Evolutionary conservation across 2,113 vertebrate species (phyloP).

Genomic region (Larimichthys crocea): DNA sequence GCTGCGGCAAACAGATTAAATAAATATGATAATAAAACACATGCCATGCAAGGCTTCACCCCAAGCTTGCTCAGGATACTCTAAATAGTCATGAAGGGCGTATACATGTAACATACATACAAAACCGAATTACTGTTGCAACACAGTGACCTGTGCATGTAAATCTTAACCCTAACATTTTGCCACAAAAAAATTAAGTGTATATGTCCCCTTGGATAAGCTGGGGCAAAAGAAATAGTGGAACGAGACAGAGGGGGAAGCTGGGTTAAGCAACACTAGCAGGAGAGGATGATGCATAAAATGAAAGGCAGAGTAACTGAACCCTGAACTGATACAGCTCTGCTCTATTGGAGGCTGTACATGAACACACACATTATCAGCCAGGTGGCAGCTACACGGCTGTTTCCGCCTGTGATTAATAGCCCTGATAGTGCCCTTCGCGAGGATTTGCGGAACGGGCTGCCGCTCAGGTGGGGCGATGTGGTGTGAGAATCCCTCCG

Average conservation of each 20-base stretch:
- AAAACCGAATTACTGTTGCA: constrained; percentile 14
- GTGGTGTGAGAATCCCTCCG: constrained; percentile 40
- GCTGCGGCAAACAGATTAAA: constrained; percentile 9
- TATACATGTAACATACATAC: constrained; percentile 9
- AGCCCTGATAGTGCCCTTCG: constrained; percentile 54
- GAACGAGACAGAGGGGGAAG: neutral
- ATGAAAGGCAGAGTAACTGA: constrained; percentile 20
- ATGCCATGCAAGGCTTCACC: neutral
- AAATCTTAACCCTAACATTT: constrained; percentile 25
- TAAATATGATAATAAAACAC: constrained; percentile 15
- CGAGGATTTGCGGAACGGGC: constrained; percentile 34
- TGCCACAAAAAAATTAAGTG: constrained; percentile 2
- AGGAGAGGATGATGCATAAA: constrained; percentile 16
- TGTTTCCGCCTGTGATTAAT: constrained; percentile 67
- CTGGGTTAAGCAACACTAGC: neutral
- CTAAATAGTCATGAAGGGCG: constrained; percentile 6
- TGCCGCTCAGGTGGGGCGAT: constrained; percentile 33
- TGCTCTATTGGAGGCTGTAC: constrained; percentile 8
- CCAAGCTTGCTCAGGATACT: neutral
- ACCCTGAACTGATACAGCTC: constrained; percentile 30
- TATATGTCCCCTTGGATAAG: neutral
- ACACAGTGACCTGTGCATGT: neutral
- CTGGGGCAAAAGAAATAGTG: neutral
- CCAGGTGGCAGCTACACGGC: constrained; percentile 35
- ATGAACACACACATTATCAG: constrained; percentile 36